Percentiles rank a stretch among this genome's conserved stretches.
Conservation (phyloP, 2,113 vertebrate genomes). For the Coregonus clupeaformis region DNA sequence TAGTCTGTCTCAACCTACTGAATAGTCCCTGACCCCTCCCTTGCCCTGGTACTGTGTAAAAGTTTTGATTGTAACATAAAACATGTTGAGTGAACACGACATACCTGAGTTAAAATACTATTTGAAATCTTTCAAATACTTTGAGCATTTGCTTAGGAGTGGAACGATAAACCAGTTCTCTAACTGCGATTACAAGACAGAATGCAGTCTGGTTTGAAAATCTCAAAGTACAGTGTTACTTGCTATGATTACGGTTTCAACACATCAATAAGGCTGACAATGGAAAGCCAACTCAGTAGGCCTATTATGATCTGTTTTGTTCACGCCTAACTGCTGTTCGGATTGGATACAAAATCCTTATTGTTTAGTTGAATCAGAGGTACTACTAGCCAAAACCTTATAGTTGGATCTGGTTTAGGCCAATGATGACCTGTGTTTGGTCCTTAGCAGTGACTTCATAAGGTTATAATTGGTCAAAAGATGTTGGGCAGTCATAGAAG, state of each 20-base stretch:
- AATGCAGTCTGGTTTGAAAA: not conserved
- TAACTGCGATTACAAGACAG: not conserved
- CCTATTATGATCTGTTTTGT: not conserved
- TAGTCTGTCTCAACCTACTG: conserved; percentile 21
- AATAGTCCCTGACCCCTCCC: not conserved
- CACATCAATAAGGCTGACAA: not conserved
- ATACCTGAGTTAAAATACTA: not conserved
- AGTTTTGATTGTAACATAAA: not conserved
- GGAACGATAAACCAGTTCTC: not conserved
- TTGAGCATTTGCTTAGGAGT: not conserved
- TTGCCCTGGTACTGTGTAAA: conserved; percentile 11
- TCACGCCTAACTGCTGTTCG: conserved; percentile 22
- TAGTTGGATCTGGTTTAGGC: conserved; percentile 16
- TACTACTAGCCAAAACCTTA: not conserved
- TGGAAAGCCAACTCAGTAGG: not conserved
- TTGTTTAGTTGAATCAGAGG: conserved; percentile 1
- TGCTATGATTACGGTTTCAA: not conserved
- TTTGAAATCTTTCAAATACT: not conserved
- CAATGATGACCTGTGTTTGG: not conserved
- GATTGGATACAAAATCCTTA: conserved; percentile 2
- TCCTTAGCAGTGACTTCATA: not conserved
- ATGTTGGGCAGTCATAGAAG: conserved; percentile 46
- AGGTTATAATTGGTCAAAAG: conserved; percentile 12
- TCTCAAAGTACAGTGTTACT: not conserved
- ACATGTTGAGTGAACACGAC: not conserved